Base-by-base conservation (phyloP, 2,797 vertebrate species). In the Etheostoma nigrum region DNA sequence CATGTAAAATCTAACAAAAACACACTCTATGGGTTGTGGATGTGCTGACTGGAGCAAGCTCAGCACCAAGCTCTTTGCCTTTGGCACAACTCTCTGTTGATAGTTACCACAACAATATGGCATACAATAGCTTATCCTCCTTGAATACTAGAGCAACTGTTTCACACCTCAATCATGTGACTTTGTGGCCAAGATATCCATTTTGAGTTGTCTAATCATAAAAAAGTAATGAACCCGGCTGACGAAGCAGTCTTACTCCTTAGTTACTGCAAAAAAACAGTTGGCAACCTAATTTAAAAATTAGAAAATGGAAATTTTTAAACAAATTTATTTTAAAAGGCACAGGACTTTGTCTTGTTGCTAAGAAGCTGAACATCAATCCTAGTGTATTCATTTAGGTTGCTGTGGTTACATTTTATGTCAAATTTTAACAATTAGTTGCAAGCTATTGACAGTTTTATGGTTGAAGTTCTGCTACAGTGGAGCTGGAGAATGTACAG, bases 1-100 rank as follows among this genome's bases (percentile, higher is more conserved):
- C 21, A 27, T 42, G 60, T 72, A 75, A 82, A 80, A 84, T 19
- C 47, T 0, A 87, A 87, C 67, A 90, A 88, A 82, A 82, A 80
- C 79, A 83, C 7, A 47, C 57, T 18, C 59, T 65, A 59, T 44
- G 42, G 54, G 67, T 68, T 77, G 76, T 79, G 74, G 67, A 55
- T 89, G 71, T 90, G 91, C 90, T 93, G 87, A 93, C 82, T 62
- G 61, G 66, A 67, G 77, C 89, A 77, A 87, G 57, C 82, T 92
- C 90, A 91, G 88, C 91, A 86, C 62, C 47, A 51, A 52, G 19
- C 59, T 36, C 62, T 63, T 54, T 19, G 58, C 75, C 79, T 74
- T 65, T 54, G 64, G 79, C 64, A 16, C 15, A 57, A 69, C 73
- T 59, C 59, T 57, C 27, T 45, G 54, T 61, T 61, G 52, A 83